Percentiles rank a stretch among this genome's conserved stretches.
Conservation (phyloP, 2,797 vertebrate species). For the Danio tinwini region DNA sequence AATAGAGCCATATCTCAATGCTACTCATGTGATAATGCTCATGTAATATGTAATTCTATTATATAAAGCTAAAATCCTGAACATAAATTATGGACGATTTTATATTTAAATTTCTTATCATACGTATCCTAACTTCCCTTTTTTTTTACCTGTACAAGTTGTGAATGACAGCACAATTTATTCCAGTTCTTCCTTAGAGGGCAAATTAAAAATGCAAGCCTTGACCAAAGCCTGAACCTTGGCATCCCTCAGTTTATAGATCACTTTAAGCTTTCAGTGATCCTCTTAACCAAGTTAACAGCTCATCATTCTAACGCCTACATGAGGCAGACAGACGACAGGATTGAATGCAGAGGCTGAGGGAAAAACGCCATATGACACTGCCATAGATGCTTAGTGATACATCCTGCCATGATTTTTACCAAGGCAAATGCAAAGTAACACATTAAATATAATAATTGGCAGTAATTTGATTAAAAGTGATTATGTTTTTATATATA, state of each 20-base stretch:
- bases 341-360: constrained; percentile 24
- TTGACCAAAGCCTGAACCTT: constrained; percentile 55
- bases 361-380: not conserved
- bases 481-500: too few species aligned
- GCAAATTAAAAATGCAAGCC: constrained; percentile 54
- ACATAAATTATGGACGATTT: too few species aligned
- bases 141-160: not conserved
- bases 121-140: too few species aligned
- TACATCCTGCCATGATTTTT: not conserved
- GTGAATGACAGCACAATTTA: constrained; percentile 22
- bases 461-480: too few species aligned
- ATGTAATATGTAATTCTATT: too few species aligned
- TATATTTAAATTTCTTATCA: too few species aligned
- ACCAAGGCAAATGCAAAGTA: not conserved
- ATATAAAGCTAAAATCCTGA: too few species aligned
- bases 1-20: too few species aligned
- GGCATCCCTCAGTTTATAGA: constrained; percentile 54
- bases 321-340: constrained; percentile 20
- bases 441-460: not conserved
- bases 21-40: too few species aligned
- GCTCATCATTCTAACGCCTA: constrained; percentile 54
- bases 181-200: constrained; percentile 38
- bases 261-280: constrained; percentile 57
- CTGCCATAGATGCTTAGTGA: not conserved
- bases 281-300: constrained; percentile 60